Evolutionary conservation across 35 echinoderm and acorn worm genomes (phyloP), one percentile per base, ranked within the genome.

Genomic region (Holothuria glaberrima): DNA sequence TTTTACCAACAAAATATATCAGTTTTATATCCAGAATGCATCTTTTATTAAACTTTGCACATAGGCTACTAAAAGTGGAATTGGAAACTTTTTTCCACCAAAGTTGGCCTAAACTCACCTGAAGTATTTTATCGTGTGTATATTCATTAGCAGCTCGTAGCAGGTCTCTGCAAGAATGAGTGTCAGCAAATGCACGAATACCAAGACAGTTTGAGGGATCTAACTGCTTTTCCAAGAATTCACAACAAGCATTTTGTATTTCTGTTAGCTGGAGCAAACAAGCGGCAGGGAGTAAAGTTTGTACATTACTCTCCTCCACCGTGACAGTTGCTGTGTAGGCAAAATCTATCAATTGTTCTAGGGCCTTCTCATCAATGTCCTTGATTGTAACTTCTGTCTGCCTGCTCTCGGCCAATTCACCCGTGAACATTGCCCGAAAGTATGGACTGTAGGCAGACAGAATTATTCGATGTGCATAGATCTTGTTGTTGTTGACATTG

Each of bases 401-500:
- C 34, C 97, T 74, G 56, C 97, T 99, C 86, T 99, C 97, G 0
- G 97, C 97, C 22, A 99, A 80, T 75, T 99, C 97, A 9, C 97
- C 97, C 0, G 97, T 99, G 58, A 99, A 99, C 97, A 99, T 99
- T 58, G 97, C 97, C 58, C 91, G 93, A 68, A 99, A 99, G 59
- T 99, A 99, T 2, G 97, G 97, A 60, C 97, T 99, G 81, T 94
- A 95, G 5, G 97, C 97, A 0, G 97, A 99, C 76, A 99, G 60
- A 30, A 99, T 95, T 30, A 99, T 99, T n/a, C 97, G 88, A 48
- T 99, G 97, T 17, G 97, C 97, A 80, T 93, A 99, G 36, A 99
- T 99, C 81, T 94, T 94, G 24, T 71, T 99, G 31, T 95, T 91
- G 31, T 92, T 88, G 35, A 95, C 93, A 17, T 89, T 80, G 52